Percentiles rank a stretch among this genome's conserved stretches.
phyloP scores from a whole-genome alignment of 92 coral and sea anemone genomes.

The Zoanthus gigantus region DNA sequence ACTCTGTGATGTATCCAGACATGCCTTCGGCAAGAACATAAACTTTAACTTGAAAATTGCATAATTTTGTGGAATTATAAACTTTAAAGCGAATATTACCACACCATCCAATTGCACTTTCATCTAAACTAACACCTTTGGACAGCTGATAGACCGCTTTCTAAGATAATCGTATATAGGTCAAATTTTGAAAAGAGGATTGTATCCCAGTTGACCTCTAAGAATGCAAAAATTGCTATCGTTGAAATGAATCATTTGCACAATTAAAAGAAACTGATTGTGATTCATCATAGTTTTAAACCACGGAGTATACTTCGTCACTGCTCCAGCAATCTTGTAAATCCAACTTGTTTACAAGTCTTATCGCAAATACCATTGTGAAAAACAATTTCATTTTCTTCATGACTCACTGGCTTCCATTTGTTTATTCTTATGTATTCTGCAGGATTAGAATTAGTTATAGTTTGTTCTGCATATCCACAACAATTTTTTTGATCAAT shows the following conservation, averaged over 20 bases:
- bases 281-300: neutral
- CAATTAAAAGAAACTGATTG: constrained; percentile 8
- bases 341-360: constrained; percentile 18
- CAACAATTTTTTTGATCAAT: constrained; percentile 12
- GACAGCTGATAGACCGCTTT: neutral
- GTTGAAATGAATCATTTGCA: constrained; percentile 43
- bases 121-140: constrained; percentile 34
- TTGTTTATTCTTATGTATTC: too few species aligned
- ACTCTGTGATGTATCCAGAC: constrained; percentile 29
- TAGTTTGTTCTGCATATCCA: constrained; percentile 2
- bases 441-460: neutral
- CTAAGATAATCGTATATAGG: constrained; percentile 61
- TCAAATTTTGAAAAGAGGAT: constrained; percentile 54
- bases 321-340: too few species aligned
- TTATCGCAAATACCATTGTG: constrained; percentile 39
- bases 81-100: constrained; percentile 7
- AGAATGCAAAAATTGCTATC: constrained; percentile 40
- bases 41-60: constrained; percentile 33
- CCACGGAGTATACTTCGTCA: too few species aligned
- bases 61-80: constrained; percentile 27
- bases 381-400: constrained; percentile 29
- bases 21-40: constrained; percentile 35
- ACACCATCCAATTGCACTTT: constrained; percentile 40
- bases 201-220: constrained; percentile 55
- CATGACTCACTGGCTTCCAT: neutral